Percentiles rank a stretch among this genome's conserved stretches.
These are phyloP conservation scores for Recurvirostra avosetta DNA, from an alignment of 2,113 vertebrate species.

Conservation along the genomic window DNA sequence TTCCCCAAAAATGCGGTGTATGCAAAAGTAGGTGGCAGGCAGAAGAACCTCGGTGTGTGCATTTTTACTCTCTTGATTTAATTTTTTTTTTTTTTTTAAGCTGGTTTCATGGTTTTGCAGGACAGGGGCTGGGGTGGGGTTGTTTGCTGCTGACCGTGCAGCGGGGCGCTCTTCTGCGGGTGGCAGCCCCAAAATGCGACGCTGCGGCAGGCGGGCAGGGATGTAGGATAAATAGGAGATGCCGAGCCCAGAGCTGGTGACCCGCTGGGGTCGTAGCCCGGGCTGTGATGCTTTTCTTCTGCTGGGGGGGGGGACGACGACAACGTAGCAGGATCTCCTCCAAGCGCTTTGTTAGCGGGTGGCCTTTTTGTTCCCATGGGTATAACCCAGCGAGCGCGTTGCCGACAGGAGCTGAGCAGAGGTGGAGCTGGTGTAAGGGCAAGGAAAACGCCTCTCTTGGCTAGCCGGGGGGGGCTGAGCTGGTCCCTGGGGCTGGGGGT, in stretches of 20 bases:
- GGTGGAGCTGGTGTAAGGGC: not conserved
- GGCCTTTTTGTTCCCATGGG: not conserved
- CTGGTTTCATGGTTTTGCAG: not conserved
- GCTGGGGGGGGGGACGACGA: no score
- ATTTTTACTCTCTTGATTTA: not conserved
- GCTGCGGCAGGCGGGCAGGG: not conserved
- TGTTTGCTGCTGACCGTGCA: not conserved
- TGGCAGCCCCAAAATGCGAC: not conserved
- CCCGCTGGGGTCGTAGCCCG: rapidly evolving
- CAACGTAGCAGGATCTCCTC: not conserved
- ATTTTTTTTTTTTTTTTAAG: not conserved
- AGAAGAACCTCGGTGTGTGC: not conserved
- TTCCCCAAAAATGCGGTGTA: not conserved
- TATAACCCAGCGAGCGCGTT: not conserved
- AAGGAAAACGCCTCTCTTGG: not conserved
- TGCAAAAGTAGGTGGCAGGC: not conserved
- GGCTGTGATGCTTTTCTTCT: not conserved
- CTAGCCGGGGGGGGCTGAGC: not conserved
- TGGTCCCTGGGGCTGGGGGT: not conserved
- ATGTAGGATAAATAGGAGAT: not conserved
- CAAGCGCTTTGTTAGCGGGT: no score
- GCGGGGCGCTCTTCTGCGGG: not conserved
- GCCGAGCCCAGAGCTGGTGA: not conserved
- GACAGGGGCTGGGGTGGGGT: not conserved
- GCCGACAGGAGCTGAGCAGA: not conserved